Base-by-base conservation (phyloP, 2,888 invertebrate species). In the Ichneumoninae sp. region DNA sequence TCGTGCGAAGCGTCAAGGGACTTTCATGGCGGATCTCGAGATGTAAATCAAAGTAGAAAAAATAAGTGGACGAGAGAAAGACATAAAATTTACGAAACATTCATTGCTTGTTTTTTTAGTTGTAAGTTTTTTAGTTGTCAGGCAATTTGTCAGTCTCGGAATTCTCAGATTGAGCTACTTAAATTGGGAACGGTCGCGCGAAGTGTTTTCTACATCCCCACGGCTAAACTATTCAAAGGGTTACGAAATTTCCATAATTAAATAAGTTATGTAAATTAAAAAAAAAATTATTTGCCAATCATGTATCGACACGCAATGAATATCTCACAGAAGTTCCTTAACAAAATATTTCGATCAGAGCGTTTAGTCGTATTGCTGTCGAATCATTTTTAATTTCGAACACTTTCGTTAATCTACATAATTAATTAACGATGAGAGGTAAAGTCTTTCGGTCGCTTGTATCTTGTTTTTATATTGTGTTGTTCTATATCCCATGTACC, bases 341-440 rank as follows among this genome's bases (percentile, higher is more conserved):
- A 83, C 71, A 66, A 83, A 80, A 70, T 66, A 57, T 63, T 81
- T 66, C 66, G 71, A 75, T 76, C 79, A 13, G 54, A 52, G 68
- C 71, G 57, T 77, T 76, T 75, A 71, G 66, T 3, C 47, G 22
- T 44, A 40, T 22, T 4, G 57, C 3, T 52, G 76, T 73, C 76
- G 63, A 47, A 52, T 50, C 19, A 83, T 83, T 77, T 83, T 73
- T 83, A 80, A 77, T 86, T 87, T 83, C n/a, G n/a, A 87, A 83
- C 85, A 78, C 82, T 79, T 87, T 82, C 80, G 86, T 87, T 86
- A 86, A 87, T 86, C 83, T 85, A 71, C 83, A 87, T 87, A 87
- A 87, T 87, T 87, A 87, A 86, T 87, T 85, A 87, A 82, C 83
- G 76, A 78, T 65, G 66, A 74, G 82, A 81, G 82, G 68, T 73